These are phyloP conservation scores for Zaprionus ghesquierei DNA, from an alignment of 1,140 invertebrate species.

Conservation along the genomic window DNA sequence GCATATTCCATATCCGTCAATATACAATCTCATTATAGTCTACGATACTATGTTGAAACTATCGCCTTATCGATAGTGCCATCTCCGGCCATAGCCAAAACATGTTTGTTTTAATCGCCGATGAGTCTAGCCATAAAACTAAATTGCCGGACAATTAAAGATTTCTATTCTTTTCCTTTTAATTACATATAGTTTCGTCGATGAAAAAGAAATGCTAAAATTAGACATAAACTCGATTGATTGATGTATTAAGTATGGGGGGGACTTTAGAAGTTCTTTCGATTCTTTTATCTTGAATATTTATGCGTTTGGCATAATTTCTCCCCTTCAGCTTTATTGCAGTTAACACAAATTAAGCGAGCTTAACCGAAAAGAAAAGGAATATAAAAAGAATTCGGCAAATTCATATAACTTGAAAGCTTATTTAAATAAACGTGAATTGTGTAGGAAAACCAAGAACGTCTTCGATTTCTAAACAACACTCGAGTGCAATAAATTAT, in stretches of 20 bases:
- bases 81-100: neutral
- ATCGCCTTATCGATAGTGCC: neutral
- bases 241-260: slow-evolving; percentile 20
- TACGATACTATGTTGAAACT: too few species aligned
- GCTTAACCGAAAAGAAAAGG: slow-evolving; percentile 1
- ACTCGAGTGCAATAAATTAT: slow-evolving; percentile 14
- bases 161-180: slow-evolving; percentile 12
- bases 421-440: slow-evolving; percentile 20
- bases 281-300: slow-evolving; percentile 25
- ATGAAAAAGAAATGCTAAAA: slow-evolving; percentile 2
- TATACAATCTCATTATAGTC: too few species aligned
- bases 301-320: slow-evolving; percentile 19
- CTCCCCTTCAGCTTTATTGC: slow-evolving; percentile 25
- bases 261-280: slow-evolving; percentile 7
- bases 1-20: too few species aligned
- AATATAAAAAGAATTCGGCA: neutral
- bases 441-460: slow-evolving; percentile 5
- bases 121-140: neutral
- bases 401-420: slow-evolving; percentile 5
- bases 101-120: neutral
- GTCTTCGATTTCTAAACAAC: neutral
- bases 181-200: slow-evolving; percentile 6
- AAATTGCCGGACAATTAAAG: neutral
- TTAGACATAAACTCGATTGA: slow-evolving; percentile 11
- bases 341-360: slow-evolving; percentile 14